Evolutionary conservation across 2,888 invertebrate genomes (phyloP), one percentile per base, ranked within the genome.

Genomic region (Serripes groenlandicus): DNA sequence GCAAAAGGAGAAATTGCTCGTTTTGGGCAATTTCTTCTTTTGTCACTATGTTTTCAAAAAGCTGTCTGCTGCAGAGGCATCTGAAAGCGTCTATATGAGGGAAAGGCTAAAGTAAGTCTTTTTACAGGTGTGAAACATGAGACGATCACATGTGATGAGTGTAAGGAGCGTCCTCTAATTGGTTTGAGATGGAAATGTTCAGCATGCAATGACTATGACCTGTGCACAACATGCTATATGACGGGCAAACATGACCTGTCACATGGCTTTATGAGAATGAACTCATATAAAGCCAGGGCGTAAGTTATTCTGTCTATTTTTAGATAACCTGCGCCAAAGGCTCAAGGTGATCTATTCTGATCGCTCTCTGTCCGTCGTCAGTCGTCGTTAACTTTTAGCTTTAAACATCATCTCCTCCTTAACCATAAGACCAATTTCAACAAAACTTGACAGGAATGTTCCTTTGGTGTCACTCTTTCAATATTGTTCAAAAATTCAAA

Each of bases 151-250:
- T 98, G 97, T 93, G 97, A 97, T 95, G 96, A 89, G 34, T 98
- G 97, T 93, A 72, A 96, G 85, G 96, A 96, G 91, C 96, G 96
- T 87, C 97, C 97, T 32, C 96, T 98, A 87, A 96, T 96, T 75
- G 98, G 98, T 21, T 97, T 97, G 93, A 95, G 97, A 86, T 98
- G 97, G 96, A 97, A 97, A 93, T 98, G 98, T 93, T 95, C 95
- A 9, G 95, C 96, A 78, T 98, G 98, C 93, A 95, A 96, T 85
- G 97, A 97, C 95, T 97, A 96, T 92, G 97, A 98, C 95, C 95
- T 98, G 72, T 98, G 98, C 93, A 96, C 97, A 23, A 96, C 96
- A 88, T 98, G 97, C 92, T 98, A 98, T 94, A 97, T 97, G 95
- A 96, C 96, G 3, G 97, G 97, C 93, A 96, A 96, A 89, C 98